A percentile compares a stretch with the other conserved stretches of the same genome.
Conservation (phyloP, 2,888 invertebrate species). For the Phymatocera aterrima region DNA sequence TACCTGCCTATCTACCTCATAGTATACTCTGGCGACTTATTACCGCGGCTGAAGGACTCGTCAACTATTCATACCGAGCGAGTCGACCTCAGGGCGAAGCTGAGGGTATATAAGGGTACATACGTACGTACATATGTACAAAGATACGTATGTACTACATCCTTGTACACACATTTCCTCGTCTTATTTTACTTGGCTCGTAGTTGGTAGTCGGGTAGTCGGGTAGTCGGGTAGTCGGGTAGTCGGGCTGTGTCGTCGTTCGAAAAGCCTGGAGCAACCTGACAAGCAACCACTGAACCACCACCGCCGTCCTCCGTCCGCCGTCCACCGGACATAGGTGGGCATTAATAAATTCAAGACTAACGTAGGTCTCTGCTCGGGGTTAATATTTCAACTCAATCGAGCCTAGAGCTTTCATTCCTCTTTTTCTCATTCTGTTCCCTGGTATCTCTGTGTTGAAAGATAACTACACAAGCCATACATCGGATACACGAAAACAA, state of each 20-base stretch:
- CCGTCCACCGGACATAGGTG: constrained; percentile 30
- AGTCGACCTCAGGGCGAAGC: not conserved
- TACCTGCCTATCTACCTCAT: no score
- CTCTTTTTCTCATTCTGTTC: no score
- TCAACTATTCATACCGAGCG: constrained; percentile 26
- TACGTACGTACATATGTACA: not conserved
- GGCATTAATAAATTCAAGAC: constrained; percentile 34
- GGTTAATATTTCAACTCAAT: constrained; percentile 35
- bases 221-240: no score
- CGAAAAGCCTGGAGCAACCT: not conserved
- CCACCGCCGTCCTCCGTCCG: no score
- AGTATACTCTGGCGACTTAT: constrained; percentile 20
- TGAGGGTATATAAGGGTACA: not conserved
- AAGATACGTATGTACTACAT: no score
- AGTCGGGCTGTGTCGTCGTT: no score
- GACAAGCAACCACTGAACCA: not conserved
- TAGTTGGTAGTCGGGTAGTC: constrained; percentile 1
- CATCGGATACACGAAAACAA: not conserved
- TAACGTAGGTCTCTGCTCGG: constrained; percentile 25
- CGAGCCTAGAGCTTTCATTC: constrained; percentile 19
- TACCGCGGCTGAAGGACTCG: constrained; percentile 29
- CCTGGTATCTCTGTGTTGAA: no score
- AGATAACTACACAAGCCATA: no score
- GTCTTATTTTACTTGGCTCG: constrained; percentile 5
- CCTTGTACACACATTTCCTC: not conserved